Percentiles rank a stretch among this genome's conserved stretches.
These are phyloP conservation scores for Dicrurus megarhynchus DNA, from an alignment of 2,113 vertebrate genomes.

Conservation along the genomic window DNA sequence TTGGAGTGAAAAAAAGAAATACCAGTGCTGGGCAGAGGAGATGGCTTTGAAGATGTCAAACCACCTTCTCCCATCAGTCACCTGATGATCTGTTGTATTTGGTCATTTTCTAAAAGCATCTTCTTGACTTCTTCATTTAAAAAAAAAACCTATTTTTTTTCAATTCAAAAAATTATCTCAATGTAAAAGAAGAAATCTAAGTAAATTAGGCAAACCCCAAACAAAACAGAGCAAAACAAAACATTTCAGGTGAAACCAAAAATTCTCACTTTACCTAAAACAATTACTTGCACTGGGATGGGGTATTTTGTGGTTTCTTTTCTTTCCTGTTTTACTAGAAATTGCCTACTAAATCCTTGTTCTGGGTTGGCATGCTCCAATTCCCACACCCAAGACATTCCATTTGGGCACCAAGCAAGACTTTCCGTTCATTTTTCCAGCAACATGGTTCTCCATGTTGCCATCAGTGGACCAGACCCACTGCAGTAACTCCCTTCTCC, in stretches of 20 bases:
- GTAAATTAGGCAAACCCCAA: not conserved
- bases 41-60: not conserved
- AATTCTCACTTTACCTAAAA: not conserved
- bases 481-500: not conserved
- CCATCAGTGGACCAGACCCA: not conserved
- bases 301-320: not conserved
- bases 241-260: not conserved
- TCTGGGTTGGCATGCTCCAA: not conserved
- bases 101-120: not conserved
- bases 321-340: not conserved
- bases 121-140: not conserved
- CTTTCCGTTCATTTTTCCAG: not conserved
- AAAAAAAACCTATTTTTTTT: not conserved
- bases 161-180: not conserved
- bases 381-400: not conserved
- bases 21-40: not conserved
- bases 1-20: not conserved
- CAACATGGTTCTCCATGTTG: not conserved
- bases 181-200: not conserved
- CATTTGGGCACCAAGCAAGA: not conserved
- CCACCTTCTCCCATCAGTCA: not conserved
- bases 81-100: not conserved
- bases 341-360: not conserved
- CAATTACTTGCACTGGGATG: not conserved
- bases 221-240: not conserved